These are phyloP conservation scores for Apodemus sylvaticus DNA, from an alignment of 2,113 vertebrate genomes.

Conservation along the genomic window DNA sequence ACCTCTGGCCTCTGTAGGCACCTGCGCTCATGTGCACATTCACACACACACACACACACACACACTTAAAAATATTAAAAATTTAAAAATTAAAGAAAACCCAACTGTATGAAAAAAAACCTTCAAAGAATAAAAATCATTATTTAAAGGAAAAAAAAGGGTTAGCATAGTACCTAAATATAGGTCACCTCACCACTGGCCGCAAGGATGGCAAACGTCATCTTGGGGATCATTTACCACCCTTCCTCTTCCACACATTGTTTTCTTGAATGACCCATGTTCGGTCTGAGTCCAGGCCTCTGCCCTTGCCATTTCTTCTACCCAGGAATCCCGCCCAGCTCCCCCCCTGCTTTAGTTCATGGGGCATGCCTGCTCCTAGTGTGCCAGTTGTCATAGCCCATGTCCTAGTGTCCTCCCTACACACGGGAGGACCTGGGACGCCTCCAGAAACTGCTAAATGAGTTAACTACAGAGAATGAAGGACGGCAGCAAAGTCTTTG, in stretches of 20 bases:
- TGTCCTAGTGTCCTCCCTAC: neutral
- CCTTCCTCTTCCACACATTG: neutral
- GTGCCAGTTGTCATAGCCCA: neutral
- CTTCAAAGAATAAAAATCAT: neutral
- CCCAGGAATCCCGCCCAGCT: neutral
- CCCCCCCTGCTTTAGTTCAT: neutral
- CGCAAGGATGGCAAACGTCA: no score
- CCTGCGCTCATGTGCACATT: neutral
- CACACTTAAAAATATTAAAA: neutral
- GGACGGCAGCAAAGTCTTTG: neutral
- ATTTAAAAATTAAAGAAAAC: neutral
- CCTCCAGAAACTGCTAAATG: neutral
- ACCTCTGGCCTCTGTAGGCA: neutral
- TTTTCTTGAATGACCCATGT: rapidly evolving
- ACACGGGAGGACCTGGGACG: neutral
- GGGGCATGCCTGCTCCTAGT: no score
- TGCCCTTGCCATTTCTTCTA: neutral
- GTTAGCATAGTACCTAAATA: neutral
- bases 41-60: neutral
- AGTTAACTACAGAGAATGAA: neutral
- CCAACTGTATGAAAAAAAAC: neutral
- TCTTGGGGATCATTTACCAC: neutral
- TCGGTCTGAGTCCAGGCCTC: neutral
- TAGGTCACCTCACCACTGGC: rapidly evolving
- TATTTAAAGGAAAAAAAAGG: neutral